Base-by-base conservation (phyloP, 2,113 vertebrate species). In the Gracilinanus agilis region DNA sequence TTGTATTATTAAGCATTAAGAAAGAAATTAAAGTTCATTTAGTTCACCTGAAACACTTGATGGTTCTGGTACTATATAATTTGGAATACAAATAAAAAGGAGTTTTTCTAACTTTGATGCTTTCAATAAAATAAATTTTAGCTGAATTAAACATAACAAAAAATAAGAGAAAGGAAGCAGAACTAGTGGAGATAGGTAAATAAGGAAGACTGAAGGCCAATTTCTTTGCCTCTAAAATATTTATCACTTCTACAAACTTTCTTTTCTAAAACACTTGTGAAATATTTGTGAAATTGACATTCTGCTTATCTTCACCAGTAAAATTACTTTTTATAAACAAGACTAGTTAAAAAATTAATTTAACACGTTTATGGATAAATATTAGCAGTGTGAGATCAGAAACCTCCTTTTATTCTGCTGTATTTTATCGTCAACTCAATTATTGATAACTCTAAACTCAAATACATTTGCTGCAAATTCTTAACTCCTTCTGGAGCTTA, bases 221-320 rank as follows among this genome's bases (percentile, higher is more conserved):
- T 93, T 92, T 92, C 93, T 96, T 96, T 97, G 98, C 95, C 96
- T 96, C 94, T 88, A 97, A 98, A 98, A 98, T 97, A 96, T 97
- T 56, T 94, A 92, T 93, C 55, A 98, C 93, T 92, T 98, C 93
- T 98, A 95, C 91, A 95, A 96, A 96, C 96, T 96, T 93, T 96
- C 90, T 96, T 90, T 92, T 94, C 75, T 75, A 97, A 95, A 97
- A 96, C 94, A 97, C 4, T 93, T 89, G 89, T 89, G 95, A 97
- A 95, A 96, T n/a, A 97, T 96, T 95, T 49, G 96, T 23, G 75
- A 53, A 97, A 96, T 95, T 96, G 90, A 56, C 91, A 53, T 96
- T 95, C 89, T 44, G 49, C 91, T 25, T 34, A 89, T 91, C 90
- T 89, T 95, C 95, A 96, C 88, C 24, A 94, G 54, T 55, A 93